A percentile compares a stretch with the other conserved stretches of the same genome.
These are phyloP conservation scores for Atractosteus spatula DNA, from an alignment of 2,113 vertebrate species.

Conservation along the genomic window DNA sequence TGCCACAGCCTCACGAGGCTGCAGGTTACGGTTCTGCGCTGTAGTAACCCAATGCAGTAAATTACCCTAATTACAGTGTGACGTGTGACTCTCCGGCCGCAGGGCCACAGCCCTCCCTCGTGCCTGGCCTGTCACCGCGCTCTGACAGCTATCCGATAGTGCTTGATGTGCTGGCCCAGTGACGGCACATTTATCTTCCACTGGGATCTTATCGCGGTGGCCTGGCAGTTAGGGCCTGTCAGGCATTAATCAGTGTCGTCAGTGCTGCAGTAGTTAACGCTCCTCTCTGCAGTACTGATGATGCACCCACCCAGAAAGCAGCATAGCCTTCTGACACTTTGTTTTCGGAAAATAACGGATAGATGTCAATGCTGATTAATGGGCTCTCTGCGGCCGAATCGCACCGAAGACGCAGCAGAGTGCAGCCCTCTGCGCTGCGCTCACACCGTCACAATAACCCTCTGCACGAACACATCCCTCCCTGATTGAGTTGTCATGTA, in stretches of 20 bases:
- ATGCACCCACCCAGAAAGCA: slow-evolving; percentile 1
- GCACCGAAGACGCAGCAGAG: background rate
- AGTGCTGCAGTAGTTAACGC: slow-evolving; percentile 22
- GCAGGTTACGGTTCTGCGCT: too few species aligned
- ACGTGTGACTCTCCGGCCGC: background rate
- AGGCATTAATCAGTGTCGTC: slow-evolving; percentile 41
- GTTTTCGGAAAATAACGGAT: background rate
- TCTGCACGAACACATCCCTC: background rate
- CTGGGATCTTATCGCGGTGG: slow-evolving; percentile 34
- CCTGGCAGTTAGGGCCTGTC: slow-evolving; percentile 9
- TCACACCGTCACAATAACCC: too few species aligned
- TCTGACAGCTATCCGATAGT: slow-evolving; percentile 42
- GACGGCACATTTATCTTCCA: slow-evolving; percentile 43
- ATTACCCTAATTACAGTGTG: background rate
- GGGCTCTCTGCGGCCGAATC: slow-evolving; percentile 4
- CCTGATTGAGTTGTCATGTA: background rate
- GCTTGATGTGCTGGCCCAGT: slow-evolving; percentile 28
- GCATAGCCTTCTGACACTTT: slow-evolving; percentile 5
- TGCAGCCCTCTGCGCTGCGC: background rate
- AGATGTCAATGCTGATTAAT: slow-evolving; percentile 14
- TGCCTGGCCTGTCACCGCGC: slow-evolving; percentile 13
- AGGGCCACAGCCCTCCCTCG: background rate
- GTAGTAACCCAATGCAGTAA: background rate
- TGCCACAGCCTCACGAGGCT: too few species aligned
- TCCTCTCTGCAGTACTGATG: background rate